phyloP scores from a whole-genome alignment of 2,113 vertebrate genomes.

The Emydocephalus ijimae region DNA sequence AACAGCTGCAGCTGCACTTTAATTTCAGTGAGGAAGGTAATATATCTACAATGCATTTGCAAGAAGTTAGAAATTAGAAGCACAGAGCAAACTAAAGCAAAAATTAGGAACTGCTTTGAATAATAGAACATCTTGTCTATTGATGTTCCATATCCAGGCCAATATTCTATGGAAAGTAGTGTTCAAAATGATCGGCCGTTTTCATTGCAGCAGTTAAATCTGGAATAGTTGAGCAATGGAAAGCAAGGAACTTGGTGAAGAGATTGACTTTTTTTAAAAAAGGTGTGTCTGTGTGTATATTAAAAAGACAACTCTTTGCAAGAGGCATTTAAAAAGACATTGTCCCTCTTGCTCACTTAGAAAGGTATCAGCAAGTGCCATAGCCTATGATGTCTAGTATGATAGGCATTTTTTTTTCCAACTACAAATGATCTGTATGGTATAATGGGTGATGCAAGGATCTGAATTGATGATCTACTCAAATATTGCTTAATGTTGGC shows the following conservation, averaged over 20 bases:
- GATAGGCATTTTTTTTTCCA: not conserved
- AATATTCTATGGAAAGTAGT: not conserved
- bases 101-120: not conserved
- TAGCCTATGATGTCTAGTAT: not conserved
- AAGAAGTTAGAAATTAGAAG: not conserved
- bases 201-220: not conserved
- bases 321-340: not conserved
- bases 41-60: not conserved
- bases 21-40: not conserved
- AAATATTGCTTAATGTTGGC: constrained; percentile 75
- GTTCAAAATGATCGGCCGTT: not conserved
- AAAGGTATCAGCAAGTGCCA: constrained; percentile 19
- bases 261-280: not conserved
- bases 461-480: constrained; percentile 70
- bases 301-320: not conserved
- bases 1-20: constrained; percentile 5
- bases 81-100: not conserved
- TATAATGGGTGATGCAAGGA: constrained; percentile 51
- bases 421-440: constrained; percentile 25
- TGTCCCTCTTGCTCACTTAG: constrained; percentile 17
- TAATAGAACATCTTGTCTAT: not conserved
- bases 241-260: not conserved
- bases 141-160: not conserved
- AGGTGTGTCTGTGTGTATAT: not conserved
- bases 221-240: not conserved